Base-by-base conservation (phyloP, 2,888 invertebrate species). In the Sinelater perroti region DNA sequence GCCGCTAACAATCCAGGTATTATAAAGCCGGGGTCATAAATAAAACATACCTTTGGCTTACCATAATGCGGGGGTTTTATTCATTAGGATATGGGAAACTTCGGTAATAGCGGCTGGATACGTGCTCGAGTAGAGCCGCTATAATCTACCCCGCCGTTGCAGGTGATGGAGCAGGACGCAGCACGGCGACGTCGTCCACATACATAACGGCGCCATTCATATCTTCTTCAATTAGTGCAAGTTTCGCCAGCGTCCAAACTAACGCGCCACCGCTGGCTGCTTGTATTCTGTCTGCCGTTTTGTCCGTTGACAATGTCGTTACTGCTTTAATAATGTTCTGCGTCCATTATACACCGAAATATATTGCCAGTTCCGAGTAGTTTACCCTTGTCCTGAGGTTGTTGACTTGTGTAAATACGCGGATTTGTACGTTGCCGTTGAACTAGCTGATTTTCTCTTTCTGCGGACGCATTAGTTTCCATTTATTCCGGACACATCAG, bases 321-420 rank as follows among this genome's bases (percentile, higher is more conserved):
- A 57, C 60, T 45, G 61, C 56, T 57, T 57, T 61, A 61, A 61
- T 61, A 61, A 57, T 53, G 57, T 52, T 47, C 20, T 44, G 36
- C 51, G 54, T 44, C 57, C 54, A 61, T 61, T 61, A 56, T 61
- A 36, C 56, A 53, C 31, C 20, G 21, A 18, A 47, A 58, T 58
- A 58, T 52, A 58, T 58, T 47, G 47, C 58, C 42, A 52, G 56
- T 58, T 47, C 46, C 52, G 53, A 53, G 53, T 58, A 53, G 58
- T 58, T 53, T 53, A 58, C 53, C 53, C 52, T 53, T 58, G 47
- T 53, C 38, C 47, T 53, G 26, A 14, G 42, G 46, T 47, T 58
- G 40, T 52, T 52, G 52, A 57, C 57, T 57, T 53, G 45, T 31
- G 38, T 58, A 58, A 56, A 52, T 45, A 21, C 38, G 31, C 46